Evolutionary conservation across 2,888 invertebrate species (phyloP).

Genomic region (Agrochola macilenta): DNA sequence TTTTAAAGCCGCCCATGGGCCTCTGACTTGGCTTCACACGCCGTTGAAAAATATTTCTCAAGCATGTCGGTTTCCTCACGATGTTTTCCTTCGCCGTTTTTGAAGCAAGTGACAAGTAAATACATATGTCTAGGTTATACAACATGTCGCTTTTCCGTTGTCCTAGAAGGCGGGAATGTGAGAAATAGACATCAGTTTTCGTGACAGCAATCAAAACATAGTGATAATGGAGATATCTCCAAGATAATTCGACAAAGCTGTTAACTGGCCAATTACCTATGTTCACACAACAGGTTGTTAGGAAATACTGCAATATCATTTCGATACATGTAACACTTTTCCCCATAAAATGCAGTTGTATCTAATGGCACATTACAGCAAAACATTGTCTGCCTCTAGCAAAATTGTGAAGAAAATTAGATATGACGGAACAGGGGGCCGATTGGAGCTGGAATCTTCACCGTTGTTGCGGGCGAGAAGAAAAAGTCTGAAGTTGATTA

Average conservation of each 20-base stretch:
- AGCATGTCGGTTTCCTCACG: no score
- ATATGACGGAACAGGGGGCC: no score
- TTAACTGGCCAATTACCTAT: background rate
- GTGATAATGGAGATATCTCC: background rate
- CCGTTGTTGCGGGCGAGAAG: no score
- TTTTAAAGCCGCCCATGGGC: no score
- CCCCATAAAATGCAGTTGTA: background rate
- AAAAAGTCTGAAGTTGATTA: no score
- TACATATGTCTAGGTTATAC: background rate
- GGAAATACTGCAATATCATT: slow-evolving; percentile 10
- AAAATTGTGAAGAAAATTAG: slow-evolving; percentile 30
- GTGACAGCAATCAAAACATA: background rate
- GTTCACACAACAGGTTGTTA: slow-evolving; percentile 3
- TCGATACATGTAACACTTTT: slow-evolving; percentile 16
- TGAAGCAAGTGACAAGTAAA: background rate
- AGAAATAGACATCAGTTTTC: background rate
- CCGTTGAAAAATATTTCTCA: no score
- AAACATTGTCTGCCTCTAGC: slow-evolving; percentile 22
- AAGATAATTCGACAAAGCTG: slow-evolving; percentile 13
- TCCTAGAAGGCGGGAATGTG: background rate
- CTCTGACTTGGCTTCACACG: no score
- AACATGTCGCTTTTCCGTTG: background rate
- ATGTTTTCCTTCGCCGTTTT: no score
- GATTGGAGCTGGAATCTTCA: no score
- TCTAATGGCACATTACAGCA: slow-evolving; percentile 11